Percentiles rank a stretch among this genome's conserved stretches.
Conservation (phyloP, 2,113 vertebrate species). For the Lepus europaeus region DNA sequence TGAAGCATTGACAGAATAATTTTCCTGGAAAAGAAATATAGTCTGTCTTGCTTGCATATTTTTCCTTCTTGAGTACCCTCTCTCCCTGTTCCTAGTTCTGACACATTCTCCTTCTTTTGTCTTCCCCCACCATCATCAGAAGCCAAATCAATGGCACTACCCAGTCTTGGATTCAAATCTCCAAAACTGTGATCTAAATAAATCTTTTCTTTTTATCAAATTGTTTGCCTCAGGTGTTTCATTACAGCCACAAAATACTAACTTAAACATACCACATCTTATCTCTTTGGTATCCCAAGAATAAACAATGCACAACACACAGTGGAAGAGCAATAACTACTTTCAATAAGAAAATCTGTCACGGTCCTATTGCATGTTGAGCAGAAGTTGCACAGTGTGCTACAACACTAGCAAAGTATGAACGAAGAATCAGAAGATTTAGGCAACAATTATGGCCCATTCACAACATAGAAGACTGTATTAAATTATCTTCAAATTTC, state of each 20-base stretch:
- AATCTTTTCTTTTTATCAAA: too few relatives aligned
- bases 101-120: too few relatives aligned
- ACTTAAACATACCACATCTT: neutral
- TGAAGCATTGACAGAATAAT: neutral
- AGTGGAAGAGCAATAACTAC: neutral
- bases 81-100: too few relatives aligned
- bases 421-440: neutral
- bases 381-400: neutral
- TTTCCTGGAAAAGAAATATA: neutral
- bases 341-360: neutral
- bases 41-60: neutral
- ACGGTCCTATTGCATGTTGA: neutral
- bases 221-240: too few relatives aligned
- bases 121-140: too few relatives aligned
- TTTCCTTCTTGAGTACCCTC: neutral
- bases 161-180: too few relatives aligned
- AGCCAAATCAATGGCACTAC: too few relatives aligned
- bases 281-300: neutral
- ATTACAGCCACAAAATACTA: too few relatives aligned
- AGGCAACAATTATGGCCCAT: neutral
- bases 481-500: neutral
- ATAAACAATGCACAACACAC: neutral
- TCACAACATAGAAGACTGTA: neutral
- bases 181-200: too few relatives aligned
- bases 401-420: neutral